Evolutionary conservation across 23 tunicate species (phyloP).

Genomic region (Styela clava): DNA sequence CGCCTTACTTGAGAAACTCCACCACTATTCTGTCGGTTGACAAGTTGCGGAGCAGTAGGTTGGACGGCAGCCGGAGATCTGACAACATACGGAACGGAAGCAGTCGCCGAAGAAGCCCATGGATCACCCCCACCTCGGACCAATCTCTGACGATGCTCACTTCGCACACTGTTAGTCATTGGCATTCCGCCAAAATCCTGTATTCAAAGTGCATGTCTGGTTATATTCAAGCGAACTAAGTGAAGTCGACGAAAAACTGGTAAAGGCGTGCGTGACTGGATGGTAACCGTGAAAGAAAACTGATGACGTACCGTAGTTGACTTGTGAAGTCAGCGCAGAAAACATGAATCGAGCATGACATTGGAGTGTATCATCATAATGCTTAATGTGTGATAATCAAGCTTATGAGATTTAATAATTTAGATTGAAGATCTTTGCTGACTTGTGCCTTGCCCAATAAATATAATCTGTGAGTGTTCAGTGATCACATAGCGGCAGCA

Average conservation of each 20-base stretch:
- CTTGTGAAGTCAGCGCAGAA: too few species aligned
- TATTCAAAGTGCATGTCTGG: not conserved
- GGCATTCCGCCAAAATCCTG: conserved; percentile 86
- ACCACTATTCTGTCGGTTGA: conserved; percentile 51
- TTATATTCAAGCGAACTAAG: not conserved
- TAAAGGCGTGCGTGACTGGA: not conserved
- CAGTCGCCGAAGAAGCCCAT: conserved; percentile 8
- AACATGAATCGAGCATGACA: too few species aligned
- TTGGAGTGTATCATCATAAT: too few species aligned
- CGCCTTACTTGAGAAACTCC: conserved; percentile 58
- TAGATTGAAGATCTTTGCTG: too few species aligned
- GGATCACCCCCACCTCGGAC: conserved; percentile 47
- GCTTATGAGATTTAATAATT: too few species aligned
- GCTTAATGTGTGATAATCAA: too few species aligned
- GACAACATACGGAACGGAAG: not conserved
- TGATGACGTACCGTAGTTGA: too few species aligned
- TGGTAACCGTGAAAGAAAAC: not conserved
- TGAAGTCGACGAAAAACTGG: too few species aligned
- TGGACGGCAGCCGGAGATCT: not conserved
- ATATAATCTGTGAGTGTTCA: too few species aligned
- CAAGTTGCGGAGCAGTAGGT: conserved; percentile 4
- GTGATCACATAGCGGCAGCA: too few species aligned
- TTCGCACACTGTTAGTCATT: conserved; percentile 16
- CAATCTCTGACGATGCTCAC: not conserved
- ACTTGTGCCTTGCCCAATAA: too few species aligned